Evolutionary conservation across 2,888 invertebrate genomes (phyloP).

Genomic region (Bhutanitis thaidina): DNA sequence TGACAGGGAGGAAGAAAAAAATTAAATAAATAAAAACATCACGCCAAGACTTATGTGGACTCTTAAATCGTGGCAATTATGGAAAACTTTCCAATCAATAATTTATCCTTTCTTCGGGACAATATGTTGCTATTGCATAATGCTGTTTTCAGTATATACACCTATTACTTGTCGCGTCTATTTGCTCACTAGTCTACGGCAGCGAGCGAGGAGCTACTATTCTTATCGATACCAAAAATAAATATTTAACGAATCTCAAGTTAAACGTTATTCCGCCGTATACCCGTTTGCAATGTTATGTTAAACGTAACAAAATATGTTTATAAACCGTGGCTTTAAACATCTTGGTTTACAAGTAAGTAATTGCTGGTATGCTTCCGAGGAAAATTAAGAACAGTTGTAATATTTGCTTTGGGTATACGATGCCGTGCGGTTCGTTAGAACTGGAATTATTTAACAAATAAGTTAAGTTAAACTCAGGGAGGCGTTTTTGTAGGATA

Average conservation of each 20-base stretch:
- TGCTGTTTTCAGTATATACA: too few relatives aligned
- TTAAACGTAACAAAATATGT: background rate
- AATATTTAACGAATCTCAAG: constrained; percentile 4
- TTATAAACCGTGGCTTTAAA: background rate
- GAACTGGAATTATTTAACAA: too few relatives aligned
- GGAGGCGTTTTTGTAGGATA: too few relatives aligned
- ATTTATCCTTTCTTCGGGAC: too few relatives aligned
- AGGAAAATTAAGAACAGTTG: background rate
- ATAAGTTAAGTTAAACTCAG: too few relatives aligned
- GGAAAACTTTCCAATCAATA: too few relatives aligned
- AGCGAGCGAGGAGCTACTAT: background rate
- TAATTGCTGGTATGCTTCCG: background rate
- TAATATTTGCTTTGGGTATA: background rate
- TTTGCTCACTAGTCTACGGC: background rate
- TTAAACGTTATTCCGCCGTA: constrained; percentile 3
- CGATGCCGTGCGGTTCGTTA: background rate
- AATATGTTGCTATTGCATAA: too few relatives aligned
- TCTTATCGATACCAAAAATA: constrained; percentile 12
- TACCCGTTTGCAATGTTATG: background rate
- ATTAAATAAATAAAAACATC: too few relatives aligned
- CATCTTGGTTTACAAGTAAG: background rate
- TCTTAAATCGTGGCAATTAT: too few relatives aligned
- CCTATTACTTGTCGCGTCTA: background rate
- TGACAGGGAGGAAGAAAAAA: too few relatives aligned
- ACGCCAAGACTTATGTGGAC: too few relatives aligned